These are phyloP conservation scores for Nothobranchius furzeri DNA, from an alignment of 2,113 vertebrate genomes.

Conservation along the genomic window DNA sequence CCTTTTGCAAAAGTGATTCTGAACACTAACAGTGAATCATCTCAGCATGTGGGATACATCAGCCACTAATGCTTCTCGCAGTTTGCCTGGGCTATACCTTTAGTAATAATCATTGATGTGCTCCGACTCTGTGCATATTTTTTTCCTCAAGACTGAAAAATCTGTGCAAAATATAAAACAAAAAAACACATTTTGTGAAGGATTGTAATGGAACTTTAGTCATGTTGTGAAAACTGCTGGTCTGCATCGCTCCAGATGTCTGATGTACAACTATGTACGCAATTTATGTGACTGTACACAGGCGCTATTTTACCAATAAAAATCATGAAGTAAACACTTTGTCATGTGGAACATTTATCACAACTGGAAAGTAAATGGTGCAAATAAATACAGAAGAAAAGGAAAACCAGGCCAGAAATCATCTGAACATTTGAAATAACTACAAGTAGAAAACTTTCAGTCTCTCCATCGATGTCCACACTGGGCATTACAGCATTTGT, in stretches of 20 bases:
- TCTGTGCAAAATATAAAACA: conserved; percentile 17
- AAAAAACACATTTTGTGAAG: conserved; percentile 38
- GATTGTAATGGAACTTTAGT: conserved; percentile 55
- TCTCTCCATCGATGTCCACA: conserved; percentile 96
- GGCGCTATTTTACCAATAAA: conserved; percentile 81
- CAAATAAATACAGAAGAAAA: not conserved
- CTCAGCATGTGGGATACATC: conserved; percentile 47
- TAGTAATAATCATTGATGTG: conserved; percentile 26
- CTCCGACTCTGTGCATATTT: conserved; percentile 43
- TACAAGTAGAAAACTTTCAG: conserved; percentile 47
- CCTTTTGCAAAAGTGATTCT: conserved; percentile 34
- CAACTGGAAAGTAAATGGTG: not conserved
- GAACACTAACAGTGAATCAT: conserved; percentile 14
- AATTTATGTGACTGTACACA: conserved; percentile 69
- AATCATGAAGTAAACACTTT: conserved; percentile 49
- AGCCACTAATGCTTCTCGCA: conserved; percentile 15
- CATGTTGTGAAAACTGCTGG: conserved; percentile 54
- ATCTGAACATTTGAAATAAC: not conserved
- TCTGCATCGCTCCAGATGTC: conserved; percentile 69
- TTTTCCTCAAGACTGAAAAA: not conserved
- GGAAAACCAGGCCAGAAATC: conserved; percentile 1
- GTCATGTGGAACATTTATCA: conserved; percentile 1
- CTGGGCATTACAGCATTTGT: conserved; percentile 91
- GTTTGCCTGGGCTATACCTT: conserved; percentile 47
- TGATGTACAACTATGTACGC: conserved; percentile 62